Evolutionary conservation across 2,113 vertebrate species (phyloP).

Genomic region (Scomber scombrus): DNA sequence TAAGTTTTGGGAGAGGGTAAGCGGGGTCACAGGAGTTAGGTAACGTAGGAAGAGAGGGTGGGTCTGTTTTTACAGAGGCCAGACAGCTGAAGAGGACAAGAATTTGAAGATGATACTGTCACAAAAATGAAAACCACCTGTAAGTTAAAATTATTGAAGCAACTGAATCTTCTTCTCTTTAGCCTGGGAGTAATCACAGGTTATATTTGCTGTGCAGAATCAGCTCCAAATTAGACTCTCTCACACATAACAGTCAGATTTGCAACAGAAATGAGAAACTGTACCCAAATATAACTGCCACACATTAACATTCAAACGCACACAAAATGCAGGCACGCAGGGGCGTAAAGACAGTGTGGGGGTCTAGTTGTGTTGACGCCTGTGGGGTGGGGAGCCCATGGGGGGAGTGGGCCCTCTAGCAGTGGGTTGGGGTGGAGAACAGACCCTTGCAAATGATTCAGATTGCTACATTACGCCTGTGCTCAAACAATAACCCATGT

Average conservation of each 20-base stretch:
- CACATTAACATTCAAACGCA: constrained; percentile 53
- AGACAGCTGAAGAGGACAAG: constrained; percentile 45
- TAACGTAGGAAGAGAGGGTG: constrained; percentile 42
- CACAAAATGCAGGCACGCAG: background rate
- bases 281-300: constrained; percentile 40
- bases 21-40: constrained; percentile 49
- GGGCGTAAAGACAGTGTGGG: too few species aligned
- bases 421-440: too few species aligned
- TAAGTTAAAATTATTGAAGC: constrained; percentile 39
- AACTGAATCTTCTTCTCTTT: constrained; percentile 32
- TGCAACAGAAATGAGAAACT: constrained; percentile 28
- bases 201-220: constrained; percentile 45
- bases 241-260: constrained; percentile 33
- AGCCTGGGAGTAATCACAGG: constrained; percentile 57
- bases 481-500: too few species aligned
- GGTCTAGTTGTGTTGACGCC: too few species aligned
- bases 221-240: constrained; percentile 44
- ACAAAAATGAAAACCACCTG: constrained; percentile 77
- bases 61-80: background rate
- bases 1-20: constrained; percentile 30
- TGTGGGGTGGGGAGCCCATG: too few species aligned
- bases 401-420: too few species aligned
- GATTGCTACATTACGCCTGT: too few species aligned
- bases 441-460: too few species aligned
- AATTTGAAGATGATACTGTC: constrained; percentile 64